A percentile compares a stretch with the other conserved stretches of the same genome.
These are phyloP conservation scores for Rynchops niger DNA, from an alignment of 2,113 vertebrate species.

Conservation along the genomic window DNA sequence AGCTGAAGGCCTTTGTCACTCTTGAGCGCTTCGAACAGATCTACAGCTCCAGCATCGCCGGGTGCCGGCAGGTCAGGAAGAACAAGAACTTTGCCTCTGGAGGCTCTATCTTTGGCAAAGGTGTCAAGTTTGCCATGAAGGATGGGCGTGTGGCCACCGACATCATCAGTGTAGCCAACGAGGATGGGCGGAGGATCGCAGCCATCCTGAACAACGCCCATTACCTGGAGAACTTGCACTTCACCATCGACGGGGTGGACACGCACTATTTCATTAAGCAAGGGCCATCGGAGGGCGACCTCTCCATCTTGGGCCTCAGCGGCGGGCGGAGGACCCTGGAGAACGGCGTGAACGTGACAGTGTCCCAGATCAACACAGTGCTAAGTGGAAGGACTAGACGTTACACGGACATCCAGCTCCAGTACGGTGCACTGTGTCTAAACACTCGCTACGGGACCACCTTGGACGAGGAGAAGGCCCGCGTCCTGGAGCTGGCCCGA, in stretches of 20 bases:
- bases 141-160: conserved; percentile 89
- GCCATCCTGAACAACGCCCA: conserved; percentile 89
- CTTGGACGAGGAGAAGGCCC: conserved; percentile 90
- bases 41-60: conserved; percentile 85
- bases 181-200: conserved; percentile 90
- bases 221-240: conserved; percentile 92
- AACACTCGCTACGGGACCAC: conserved; percentile 94
- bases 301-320: conserved; percentile 91
- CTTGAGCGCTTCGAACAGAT: conserved; percentile 91
- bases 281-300: conserved; percentile 86
- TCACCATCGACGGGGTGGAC: conserved; percentile 89
- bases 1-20: conserved; percentile 95
- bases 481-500: conserved; percentile 89
- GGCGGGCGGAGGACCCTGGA: conserved; percentile 92
- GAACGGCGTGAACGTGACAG: conserved; percentile 93
- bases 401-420: conserved; percentile 93
- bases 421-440: conserved; percentile 83
- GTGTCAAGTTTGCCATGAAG: conserved; percentile 92
- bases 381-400: conserved; percentile 92
- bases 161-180: conserved; percentile 93
- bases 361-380: conserved; percentile 94
- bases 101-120: conserved; percentile 91
- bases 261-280: conserved; percentile 95
- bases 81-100: conserved; percentile 84
- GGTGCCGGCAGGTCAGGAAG: conserved; percentile 82